A percentile compares a stretch with the other conserved stretches of the same genome.
These are phyloP conservation scores for Dermatophagoides farinae DNA, from an alignment of 1,140 invertebrate genomes.

Conservation along the genomic window DNA sequence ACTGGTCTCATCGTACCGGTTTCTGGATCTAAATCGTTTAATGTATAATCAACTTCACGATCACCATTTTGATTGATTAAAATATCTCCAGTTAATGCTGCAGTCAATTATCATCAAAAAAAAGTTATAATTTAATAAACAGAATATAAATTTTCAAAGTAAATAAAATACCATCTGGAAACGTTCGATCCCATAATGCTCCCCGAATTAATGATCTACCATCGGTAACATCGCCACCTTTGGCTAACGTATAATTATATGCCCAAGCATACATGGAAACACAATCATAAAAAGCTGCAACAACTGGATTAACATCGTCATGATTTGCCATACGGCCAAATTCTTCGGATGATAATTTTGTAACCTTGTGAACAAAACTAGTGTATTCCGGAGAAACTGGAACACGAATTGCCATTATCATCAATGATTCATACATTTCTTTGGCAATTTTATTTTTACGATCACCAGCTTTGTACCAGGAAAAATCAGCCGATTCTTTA, in stretches of 20 bases:
- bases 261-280: conserved; percentile 75
- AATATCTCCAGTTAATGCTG: conserved; percentile 58
- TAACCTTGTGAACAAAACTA: conserved; percentile 12
- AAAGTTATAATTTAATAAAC: conserved; percentile 1
- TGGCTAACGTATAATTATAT: conserved; percentile 62
- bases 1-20: conserved; percentile 43
- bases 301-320: conserved; percentile 33
- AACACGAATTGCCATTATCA: conserved; percentile 11
- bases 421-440: conserved; percentile 16
- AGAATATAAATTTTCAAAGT: neutral
- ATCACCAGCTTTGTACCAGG: conserved; percentile 14
- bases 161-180: conserved; percentile 23
- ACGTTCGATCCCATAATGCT: conserved; percentile 69
- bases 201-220: conserved; percentile 41
- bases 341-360: conserved; percentile 3
- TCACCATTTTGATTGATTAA: conserved; percentile 64
- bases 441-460: conserved; percentile 12
- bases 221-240: conserved; percentile 33
- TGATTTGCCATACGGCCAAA: neutral
- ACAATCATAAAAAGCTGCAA: conserved; percentile 82
- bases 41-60: conserved; percentile 60
- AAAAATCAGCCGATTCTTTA: conserved; percentile 2
- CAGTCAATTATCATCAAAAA: neutral
- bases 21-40: conserved; percentile 56
- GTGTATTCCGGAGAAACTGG: conserved; percentile 11